These are phyloP conservation scores for Bubo bubo DNA, from an alignment of 2,113 vertebrate genomes.

Conservation along the genomic window DNA sequence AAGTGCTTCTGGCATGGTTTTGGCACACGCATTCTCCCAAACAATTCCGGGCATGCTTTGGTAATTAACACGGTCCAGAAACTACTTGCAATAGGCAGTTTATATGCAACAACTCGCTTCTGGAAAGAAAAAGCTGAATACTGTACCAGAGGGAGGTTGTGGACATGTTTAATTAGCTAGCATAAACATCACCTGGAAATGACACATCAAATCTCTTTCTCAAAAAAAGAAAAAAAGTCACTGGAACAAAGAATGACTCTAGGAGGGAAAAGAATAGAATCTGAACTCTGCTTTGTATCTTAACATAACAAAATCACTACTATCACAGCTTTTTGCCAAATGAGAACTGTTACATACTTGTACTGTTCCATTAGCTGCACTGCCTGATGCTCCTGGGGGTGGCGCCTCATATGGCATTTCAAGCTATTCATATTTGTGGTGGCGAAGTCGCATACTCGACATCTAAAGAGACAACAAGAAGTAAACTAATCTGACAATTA, in stretches of 20 bases:
- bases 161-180: background rate
- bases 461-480: constrained; percentile 69
- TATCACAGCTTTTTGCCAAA: background rate
- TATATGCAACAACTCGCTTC: background rate
- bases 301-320: background rate
- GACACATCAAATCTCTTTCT: background rate
- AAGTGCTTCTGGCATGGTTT: background rate
- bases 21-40: background rate
- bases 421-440: constrained; percentile 89
- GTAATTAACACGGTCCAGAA: background rate
- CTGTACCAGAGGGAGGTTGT: background rate
- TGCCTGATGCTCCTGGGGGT: constrained; percentile 87
- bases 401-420: constrained; percentile 88
- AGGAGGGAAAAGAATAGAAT: background rate
- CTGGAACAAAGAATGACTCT: background rate
- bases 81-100: background rate
- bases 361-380: constrained; percentile 88
- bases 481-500: constrained; percentile 1
- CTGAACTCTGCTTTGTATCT: background rate
- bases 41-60: background rate
- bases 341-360: constrained; percentile 71
- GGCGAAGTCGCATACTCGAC: constrained; percentile 87
- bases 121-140: background rate
- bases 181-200: background rate
- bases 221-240: background rate